phyloP scores from a whole-genome alignment of 2,113 vertebrate genomes.

The Pterophyllum scalare region DNA sequence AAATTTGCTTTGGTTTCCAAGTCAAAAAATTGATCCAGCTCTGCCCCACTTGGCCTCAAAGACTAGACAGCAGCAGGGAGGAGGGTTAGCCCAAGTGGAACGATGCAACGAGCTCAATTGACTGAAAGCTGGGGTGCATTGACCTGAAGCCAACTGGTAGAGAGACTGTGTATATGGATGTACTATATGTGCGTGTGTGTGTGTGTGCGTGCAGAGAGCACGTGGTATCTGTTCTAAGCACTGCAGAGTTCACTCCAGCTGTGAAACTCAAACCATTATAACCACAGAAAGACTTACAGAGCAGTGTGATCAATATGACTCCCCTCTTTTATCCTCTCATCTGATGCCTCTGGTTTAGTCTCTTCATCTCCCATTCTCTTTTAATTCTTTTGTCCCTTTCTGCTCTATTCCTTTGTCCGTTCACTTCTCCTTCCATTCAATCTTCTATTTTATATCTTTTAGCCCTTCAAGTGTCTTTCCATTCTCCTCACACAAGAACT shows the following conservation, averaged over 20 bases:
- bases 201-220: conserved; percentile 1
- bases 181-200: not conserved
- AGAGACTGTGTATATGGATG: not conserved
- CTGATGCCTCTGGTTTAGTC: conserved; percentile 38
- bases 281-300: conserved; percentile 58
- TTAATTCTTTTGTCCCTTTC: not conserved
- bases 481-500: not conserved
- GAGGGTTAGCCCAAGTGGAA: conserved; percentile 29
- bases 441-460: not conserved
- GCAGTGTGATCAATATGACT: conserved; percentile 57
- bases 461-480: not conserved
- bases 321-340: conserved; percentile 13
- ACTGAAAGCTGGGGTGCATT: conserved; percentile 24
- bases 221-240: conserved; percentile 29
- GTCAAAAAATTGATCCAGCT: conserved; percentile 9
- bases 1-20: conserved; percentile 6
- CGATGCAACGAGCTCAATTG: conserved; percentile 36
- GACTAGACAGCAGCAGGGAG: not conserved
- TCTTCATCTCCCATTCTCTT: not conserved
- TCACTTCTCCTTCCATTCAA: not conserved
- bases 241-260: conserved; percentile 51
- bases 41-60: not conserved
- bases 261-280: conserved; percentile 62
- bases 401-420: not conserved
- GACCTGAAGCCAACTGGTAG: conserved; percentile 14